A percentile compares a stretch with the other conserved stretches of the same genome.
Evolutionary conservation across 2,113 vertebrate species (phyloP).

Genomic region (Cettia cetti): DNA sequence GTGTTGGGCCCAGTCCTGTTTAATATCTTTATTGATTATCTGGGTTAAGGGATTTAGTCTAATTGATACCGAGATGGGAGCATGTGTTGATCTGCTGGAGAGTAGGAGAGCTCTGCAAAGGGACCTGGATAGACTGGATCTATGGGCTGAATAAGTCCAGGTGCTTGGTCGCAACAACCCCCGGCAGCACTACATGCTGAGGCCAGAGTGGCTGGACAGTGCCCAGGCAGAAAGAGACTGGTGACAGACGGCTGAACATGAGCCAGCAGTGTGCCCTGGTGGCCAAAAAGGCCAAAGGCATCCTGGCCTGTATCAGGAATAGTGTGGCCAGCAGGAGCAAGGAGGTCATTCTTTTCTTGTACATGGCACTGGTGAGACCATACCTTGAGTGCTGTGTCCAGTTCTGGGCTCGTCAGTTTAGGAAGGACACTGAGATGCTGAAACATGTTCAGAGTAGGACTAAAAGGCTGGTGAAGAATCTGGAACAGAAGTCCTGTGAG

Average conservation of each 20-base stretch:
- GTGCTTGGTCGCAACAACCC: accelerated
- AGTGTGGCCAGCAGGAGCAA: neutral
- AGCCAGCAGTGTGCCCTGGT: neutral
- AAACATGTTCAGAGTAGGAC: neutral
- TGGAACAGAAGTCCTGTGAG: neutral
- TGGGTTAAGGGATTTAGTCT: neutral
- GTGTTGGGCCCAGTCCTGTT: neutral
- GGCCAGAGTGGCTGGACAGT: neutral
- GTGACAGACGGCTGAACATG: neutral
- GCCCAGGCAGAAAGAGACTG: neutral
- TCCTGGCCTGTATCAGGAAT: neutral
- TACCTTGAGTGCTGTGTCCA: neutral
- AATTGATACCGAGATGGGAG: neutral
- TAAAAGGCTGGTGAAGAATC: neutral
- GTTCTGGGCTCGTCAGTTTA: neutral
- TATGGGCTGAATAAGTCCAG: accelerated
- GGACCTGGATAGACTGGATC: neutral
- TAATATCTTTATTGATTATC: too few species aligned
- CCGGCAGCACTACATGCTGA: accelerated
- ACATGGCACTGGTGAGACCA: too few species aligned
- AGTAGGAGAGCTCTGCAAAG: neutral
- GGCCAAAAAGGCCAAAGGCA: neutral
- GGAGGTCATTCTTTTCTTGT: neutral
- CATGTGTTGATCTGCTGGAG: accelerated
- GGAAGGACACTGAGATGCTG: neutral